A percentile compares a stretch with the other conserved stretches of the same genome.
Conservation (phyloP, 2,888 invertebrate genomes). For the Schizaphis graminum region DNA sequence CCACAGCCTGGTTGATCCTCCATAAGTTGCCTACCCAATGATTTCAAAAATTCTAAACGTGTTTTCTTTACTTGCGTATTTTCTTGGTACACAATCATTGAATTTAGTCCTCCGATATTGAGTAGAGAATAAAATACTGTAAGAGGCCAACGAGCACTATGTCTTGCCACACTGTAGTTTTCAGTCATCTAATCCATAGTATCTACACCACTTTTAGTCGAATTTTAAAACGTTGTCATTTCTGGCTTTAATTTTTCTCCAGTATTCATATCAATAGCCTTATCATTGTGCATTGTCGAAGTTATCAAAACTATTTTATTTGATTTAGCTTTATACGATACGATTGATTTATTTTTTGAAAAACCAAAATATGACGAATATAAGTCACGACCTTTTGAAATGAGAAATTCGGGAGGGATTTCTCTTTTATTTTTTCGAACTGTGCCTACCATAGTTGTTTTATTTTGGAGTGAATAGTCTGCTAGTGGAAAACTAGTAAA, state of each 20-base stretch:
- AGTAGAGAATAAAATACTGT: slow-evolving; percentile 17
- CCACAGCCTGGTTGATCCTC: not conserved
- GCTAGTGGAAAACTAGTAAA: slow-evolving; percentile 67
- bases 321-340: slow-evolving; percentile 68
- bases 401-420: slow-evolving; percentile 67
- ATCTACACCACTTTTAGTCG: slow-evolving; percentile 5
- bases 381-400: slow-evolving; percentile 65
- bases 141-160: slow-evolving; percentile 16
- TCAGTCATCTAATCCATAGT: slow-evolving; percentile 10
- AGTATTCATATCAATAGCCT: slow-evolving; percentile 66
- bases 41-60: slow-evolving; percentile 17
- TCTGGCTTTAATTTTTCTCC: too few relatives aligned
- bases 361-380: slow-evolving; percentile 68
- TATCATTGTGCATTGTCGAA: slow-evolving; percentile 68
- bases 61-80: not conserved
- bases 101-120: slow-evolving; percentile 13
- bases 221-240: not conserved
- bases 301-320: slow-evolving; percentile 68
- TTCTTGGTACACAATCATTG: slow-evolving; percentile 21
- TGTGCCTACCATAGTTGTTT: slow-evolving; percentile 67
- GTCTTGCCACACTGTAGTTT: slow-evolving; percentile 8
- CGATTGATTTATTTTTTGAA: slow-evolving; percentile 68
- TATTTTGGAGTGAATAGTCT: slow-evolving; percentile 67
- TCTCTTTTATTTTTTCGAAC: slow-evolving; percentile 68
- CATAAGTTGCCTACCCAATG: slow-evolving; percentile 14